A percentile compares a stretch with the other conserved stretches of the same genome.
Evolutionary conservation across 2,888 invertebrate genomes (phyloP).

Genomic region (Bombylius discolor): DNA sequence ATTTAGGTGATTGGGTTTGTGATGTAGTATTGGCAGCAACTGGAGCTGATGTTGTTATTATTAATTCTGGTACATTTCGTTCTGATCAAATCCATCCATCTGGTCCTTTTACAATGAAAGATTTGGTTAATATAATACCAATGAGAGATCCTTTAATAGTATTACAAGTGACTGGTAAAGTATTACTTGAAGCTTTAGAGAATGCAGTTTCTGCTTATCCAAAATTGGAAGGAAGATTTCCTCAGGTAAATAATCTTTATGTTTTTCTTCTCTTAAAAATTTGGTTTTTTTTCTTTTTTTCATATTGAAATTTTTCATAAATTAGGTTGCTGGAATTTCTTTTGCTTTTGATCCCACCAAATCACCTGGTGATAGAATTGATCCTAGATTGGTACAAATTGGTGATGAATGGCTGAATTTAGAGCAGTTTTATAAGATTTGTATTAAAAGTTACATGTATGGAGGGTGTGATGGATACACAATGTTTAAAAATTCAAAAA

Average conservation of each 20-base stretch:
- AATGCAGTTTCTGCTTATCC: slow-evolving; percentile 79
- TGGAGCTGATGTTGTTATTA: slow-evolving; percentile 68
- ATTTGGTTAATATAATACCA: slow-evolving; percentile 70
- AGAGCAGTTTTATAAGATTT: slow-evolving; percentile 60
- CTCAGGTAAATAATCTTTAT: slow-evolving; percentile 43
- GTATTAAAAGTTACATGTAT: slow-evolving; percentile 69
- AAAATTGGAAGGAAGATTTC: slow-evolving; percentile 76
- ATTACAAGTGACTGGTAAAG: slow-evolving; percentile 55
- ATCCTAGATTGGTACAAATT: slow-evolving; percentile 60
- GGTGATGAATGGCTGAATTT: slow-evolving; percentile 69
- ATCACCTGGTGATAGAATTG: slow-evolving; percentile 56
- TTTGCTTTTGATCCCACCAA: slow-evolving; percentile 63
- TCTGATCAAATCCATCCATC: slow-evolving; percentile 51
- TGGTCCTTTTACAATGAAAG: slow-evolving; percentile 73
- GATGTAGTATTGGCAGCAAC: slow-evolving; percentile 73
- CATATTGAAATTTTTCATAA: not conserved
- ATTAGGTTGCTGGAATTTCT: slow-evolving; percentile 57
- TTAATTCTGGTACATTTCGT: slow-evolving; percentile 58
- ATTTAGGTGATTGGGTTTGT: slow-evolving; percentile 75
- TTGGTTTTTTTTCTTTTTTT: not conserved
- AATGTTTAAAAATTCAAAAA: slow-evolving; percentile 58
- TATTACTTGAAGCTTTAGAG: slow-evolving; percentile 59
- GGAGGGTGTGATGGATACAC: slow-evolving; percentile 77
- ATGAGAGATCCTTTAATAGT: slow-evolving; percentile 75
- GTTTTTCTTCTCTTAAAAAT: not conserved